Evolutionary conservation across 2,797 vertebrate genomes (phyloP), one percentile per base, ranked within the genome.

Genomic region (Leptoclinus maculatus): DNA sequence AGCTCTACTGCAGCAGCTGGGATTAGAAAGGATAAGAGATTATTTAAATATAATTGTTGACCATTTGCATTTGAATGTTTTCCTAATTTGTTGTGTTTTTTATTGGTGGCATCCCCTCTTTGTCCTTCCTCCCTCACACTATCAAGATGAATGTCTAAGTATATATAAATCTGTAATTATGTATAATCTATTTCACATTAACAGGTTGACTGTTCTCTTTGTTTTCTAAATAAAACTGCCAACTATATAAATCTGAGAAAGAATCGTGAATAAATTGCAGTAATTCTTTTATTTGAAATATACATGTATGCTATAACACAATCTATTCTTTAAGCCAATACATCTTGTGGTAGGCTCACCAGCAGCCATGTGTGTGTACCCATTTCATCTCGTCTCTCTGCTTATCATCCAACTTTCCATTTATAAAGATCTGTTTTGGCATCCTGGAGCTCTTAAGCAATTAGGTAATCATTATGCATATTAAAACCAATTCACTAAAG

Each of bases 401-500:
- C 56, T 78, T 47, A 19, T 27, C 23, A 41, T 66, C 36, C 21
- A 60, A 60, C 66, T 16, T 64, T 45, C 32, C 49, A 65, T 78
- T 80, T 68, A 38, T 54, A 41, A 76, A 76, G 14, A 51, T 68
- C 41, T 36, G 8, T 69, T 71, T 68, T 80, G 80, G 74, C 60
- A 71, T 74, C 56, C 23, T 25, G 14, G 17, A 23, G 77, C 67
- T 76, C 80, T 80, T 57, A 71, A 76, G 65, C 45, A 78, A 70
- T 78, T 67, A 67, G 23, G 21, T 51, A 34, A 56, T 74, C 73
- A 78, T 47, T 58, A 41, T 27, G n/a, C 56, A 49, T 39, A 74
- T 73, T 66, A 43, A 81, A 76, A 56, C 32, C 65, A 65, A 76
- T 78, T 76, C 53, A 66, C 8, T 1, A 9, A 54, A 45, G 17